phyloP scores from a whole-genome alignment of 1,140 invertebrate genomes.

The Ridgeia piscesae region DNA sequence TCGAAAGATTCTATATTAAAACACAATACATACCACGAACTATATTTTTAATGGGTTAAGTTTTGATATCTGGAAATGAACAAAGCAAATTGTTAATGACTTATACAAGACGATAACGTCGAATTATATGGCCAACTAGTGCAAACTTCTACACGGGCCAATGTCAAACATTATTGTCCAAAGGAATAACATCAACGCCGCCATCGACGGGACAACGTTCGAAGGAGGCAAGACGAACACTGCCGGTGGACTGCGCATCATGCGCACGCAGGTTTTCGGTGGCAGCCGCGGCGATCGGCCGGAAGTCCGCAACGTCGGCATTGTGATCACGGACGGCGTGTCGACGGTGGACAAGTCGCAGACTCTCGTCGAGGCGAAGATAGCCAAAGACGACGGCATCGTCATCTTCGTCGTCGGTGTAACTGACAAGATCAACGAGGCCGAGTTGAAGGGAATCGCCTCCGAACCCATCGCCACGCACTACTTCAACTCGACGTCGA shows the following conservation, averaged over 20 bases:
- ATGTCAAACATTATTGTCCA: background rate
- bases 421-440: conserved; percentile 22
- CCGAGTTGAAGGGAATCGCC: conserved; percentile 23
- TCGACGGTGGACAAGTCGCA: conserved; percentile 15
- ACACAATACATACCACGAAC: no score
- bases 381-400: conserved; percentile 17
- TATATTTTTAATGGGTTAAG: no score
- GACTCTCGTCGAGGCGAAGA: conserved; percentile 24
- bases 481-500: conserved; percentile 22
- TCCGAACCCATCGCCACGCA: conserved; percentile 16
- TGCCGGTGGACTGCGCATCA: conserved; percentile 22
- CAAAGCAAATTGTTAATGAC: no score
- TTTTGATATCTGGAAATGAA: no score
- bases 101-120: no score
- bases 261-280: conserved; percentile 22
- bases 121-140: background rate
- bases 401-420: conserved; percentile 26
- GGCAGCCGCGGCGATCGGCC: conserved; percentile 25
- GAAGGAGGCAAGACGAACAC: conserved; percentile 28
- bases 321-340: conserved; percentile 32
- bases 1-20: no score
- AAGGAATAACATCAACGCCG: background rate
- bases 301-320: conserved; percentile 25
- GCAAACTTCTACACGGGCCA: background rate
- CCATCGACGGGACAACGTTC: conserved; percentile 8